These are phyloP conservation scores for Stenodema calcarata DNA, from an alignment of 2,888 invertebrate species.

Conservation along the genomic window DNA sequence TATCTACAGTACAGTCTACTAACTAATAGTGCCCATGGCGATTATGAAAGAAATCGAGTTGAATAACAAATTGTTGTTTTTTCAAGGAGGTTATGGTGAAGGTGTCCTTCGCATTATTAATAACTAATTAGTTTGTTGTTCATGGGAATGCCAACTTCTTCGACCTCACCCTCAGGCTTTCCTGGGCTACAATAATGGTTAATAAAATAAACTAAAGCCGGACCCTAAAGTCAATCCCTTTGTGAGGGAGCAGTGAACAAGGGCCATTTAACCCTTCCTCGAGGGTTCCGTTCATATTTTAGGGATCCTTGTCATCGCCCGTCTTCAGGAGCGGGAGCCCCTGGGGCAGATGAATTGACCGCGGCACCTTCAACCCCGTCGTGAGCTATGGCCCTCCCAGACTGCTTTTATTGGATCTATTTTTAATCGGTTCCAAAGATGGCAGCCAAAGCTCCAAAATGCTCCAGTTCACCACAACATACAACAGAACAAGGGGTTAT, in stretches of 20 bases:
- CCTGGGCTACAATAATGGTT: not conserved
- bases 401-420: not conserved
- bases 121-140: too few relatives aligned
- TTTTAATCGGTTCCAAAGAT: too few relatives aligned
- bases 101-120: too few relatives aligned
- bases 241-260: not conserved
- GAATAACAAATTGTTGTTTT: too few relatives aligned
- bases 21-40: too few relatives aligned
- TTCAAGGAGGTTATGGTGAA: too few relatives aligned
- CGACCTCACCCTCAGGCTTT: not conserved
- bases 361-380: not conserved
- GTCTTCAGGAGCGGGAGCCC: not conserved
- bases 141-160: too few relatives aligned
- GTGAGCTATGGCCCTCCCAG: not conserved
- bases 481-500: too few relatives aligned
- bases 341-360: not conserved
- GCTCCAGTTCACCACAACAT: too few relatives aligned
- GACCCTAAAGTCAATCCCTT: not conserved
- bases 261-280: not conserved
- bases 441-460: too few relatives aligned
- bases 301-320: not conserved
- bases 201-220: not conserved
- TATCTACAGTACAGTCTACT: too few relatives aligned
- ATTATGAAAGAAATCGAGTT: too few relatives aligned
- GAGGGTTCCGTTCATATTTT: not conserved